phyloP scores from a whole-genome alignment of 2,113 vertebrate species.

The Rissa tridactyla region DNA sequence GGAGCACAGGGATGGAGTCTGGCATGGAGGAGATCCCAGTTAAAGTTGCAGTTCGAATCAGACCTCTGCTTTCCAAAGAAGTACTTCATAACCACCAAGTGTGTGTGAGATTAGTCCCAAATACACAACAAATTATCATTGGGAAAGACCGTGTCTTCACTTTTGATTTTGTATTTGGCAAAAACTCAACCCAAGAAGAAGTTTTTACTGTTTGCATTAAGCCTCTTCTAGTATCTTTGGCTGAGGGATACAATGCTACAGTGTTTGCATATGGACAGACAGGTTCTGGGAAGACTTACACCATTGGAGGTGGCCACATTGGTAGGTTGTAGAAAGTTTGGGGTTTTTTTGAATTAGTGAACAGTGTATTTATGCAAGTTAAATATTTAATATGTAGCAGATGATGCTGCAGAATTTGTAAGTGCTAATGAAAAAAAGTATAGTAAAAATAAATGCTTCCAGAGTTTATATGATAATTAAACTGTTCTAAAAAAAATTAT shows the following conservation, averaged over 20 bases:
- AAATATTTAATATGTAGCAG: neutral
- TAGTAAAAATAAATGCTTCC: neutral
- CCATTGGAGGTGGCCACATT: slow-evolving; percentile 79
- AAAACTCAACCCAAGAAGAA: slow-evolving; percentile 82
- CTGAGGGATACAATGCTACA: slow-evolving; percentile 87
- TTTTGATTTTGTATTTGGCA: slow-evolving; percentile 90
- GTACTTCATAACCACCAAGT: slow-evolving; percentile 82
- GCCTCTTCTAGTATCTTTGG: slow-evolving; percentile 80
- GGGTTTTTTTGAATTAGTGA: neutral
- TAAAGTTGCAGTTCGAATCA: slow-evolving; percentile 88
- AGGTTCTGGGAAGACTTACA: slow-evolving; percentile 92
- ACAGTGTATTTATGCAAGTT: neutral
- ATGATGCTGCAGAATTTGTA: neutral
- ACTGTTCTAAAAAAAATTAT: neutral
- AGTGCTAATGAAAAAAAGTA: neutral
- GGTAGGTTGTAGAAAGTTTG: slow-evolving; percentile 72
- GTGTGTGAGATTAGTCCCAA: slow-evolving; percentile 82
- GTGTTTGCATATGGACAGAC: slow-evolving; percentile 94
- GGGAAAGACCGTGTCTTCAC: slow-evolving; percentile 83
- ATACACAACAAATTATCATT: slow-evolving; percentile 81
- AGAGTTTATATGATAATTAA: neutral
- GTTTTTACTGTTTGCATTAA: slow-evolving; percentile 85
- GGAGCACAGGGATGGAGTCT: neutral
- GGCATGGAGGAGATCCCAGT: slow-evolving; percentile 83
- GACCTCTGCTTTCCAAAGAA: slow-evolving; percentile 87